Evolutionary conservation across 2,113 vertebrate genomes (phyloP).

Genomic region (Stictonetta naevosa): DNA sequence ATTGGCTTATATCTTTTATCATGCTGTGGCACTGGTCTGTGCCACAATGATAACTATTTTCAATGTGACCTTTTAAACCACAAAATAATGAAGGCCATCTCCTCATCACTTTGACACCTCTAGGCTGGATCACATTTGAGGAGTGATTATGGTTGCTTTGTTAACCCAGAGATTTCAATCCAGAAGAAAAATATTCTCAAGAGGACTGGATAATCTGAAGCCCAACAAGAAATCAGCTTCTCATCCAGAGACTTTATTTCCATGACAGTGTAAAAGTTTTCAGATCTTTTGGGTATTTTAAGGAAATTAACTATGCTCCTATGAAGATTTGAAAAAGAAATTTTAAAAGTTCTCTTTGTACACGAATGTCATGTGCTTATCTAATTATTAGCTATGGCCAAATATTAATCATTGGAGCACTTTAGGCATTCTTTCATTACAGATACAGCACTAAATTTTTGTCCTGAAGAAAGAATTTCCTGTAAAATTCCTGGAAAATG

Average conservation of each 20-base stretch:
- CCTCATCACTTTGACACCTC: background rate
- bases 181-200: background rate
- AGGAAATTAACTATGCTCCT: background rate
- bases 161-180: background rate
- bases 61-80: background rate
- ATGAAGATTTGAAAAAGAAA: background rate
- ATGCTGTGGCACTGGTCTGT: background rate
- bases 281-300: background rate
- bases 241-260: background rate
- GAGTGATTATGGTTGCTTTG: background rate
- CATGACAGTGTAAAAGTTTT: background rate
- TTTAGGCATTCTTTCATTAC: background rate
- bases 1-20: background rate
- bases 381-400: background rate
- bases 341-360: background rate
- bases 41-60: background rate
- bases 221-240: background rate
- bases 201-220: background rate
- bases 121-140: background rate
- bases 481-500: slow-evolving; percentile 2
- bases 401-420: slow-evolving; percentile 7
- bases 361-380: slow-evolving; percentile 6
- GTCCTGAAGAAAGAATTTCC: background rate
- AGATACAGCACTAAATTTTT: slow-evolving; percentile 1
- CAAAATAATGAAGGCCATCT: background rate